Base-by-base conservation (phyloP, 2,797 vertebrate genomes). In the Apogon hyalosoma region DNA sequence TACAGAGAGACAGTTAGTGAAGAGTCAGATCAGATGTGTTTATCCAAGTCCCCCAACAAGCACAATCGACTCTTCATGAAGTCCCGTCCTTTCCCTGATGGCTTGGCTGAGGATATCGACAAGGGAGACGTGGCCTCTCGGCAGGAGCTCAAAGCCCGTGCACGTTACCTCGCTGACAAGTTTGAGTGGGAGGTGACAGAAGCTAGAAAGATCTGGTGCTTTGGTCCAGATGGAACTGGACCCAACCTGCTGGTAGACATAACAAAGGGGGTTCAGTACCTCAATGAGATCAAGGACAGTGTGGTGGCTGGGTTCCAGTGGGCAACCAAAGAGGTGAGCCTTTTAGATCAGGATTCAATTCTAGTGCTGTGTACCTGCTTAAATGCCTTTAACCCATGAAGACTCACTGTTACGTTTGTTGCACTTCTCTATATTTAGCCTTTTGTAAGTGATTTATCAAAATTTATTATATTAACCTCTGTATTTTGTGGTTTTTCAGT, bases 231-330 rank as follows among this genome's bases (percentile, higher is more conserved):
- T 0, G 96, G 97, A 73, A 96, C 86, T 0, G 97, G 97, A 4
- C 94, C 97, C 86, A 99, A 99, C 87, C 78, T 99, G 70, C 92
- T 99, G 55, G 94, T 96, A 0, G 97, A 99, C 28, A 90, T 98
- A 82, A 98, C 96, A 63, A 99, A 99, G 87, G 97, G 97, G 0
- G 97, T 99, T 77, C 98, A 99, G 88, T 99, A 99, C 92, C 96
- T 99, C 49, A 98, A 97, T 0, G 97, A 99, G 91, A 99, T 99
- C 92, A 99, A 99, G 93, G 97, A 99, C 92, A 98, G 97, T 0
- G 96, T 98, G 55, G 97, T 98, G 75, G 97, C 97, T 0, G 97
- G 97, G 16, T 99, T 99, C 92, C 97, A 99, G 94, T 98, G 97
- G 97, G 97, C 97, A 1, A 96, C 96, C 0, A 99, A 99, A 84